phyloP scores from a whole-genome alignment of 2,113 vertebrate genomes.

The Lontra canadensis region DNA sequence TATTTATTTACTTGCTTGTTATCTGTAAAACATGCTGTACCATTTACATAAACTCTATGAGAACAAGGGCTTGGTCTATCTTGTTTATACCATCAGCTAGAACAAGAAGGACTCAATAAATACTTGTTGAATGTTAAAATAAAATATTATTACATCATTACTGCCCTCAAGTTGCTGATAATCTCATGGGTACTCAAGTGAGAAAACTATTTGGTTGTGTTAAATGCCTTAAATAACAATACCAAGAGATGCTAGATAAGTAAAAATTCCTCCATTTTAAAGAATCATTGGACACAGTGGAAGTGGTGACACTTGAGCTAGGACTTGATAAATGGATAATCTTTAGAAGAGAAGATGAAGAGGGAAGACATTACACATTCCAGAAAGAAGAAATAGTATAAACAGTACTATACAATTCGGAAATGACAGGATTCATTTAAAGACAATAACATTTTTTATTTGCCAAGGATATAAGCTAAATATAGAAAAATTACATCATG shows the following conservation, averaged over 20 bases:
- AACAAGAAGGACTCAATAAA: background rate
- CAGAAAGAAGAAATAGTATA: background rate
- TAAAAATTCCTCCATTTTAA: background rate
- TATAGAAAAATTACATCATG: background rate
- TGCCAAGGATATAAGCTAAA: background rate
- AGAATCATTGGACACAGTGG: background rate
- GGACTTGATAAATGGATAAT: background rate
- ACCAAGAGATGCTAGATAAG: background rate
- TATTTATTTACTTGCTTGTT: background rate
- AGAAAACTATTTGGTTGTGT: background rate
- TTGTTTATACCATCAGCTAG: background rate
- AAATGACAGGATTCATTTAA: conserved; percentile 11
- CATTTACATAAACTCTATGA: background rate
- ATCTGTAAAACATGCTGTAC: background rate
- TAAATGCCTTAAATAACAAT: background rate
- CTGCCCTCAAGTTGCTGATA: background rate
- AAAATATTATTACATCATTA: background rate
- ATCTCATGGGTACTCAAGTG: background rate
- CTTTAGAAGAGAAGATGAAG: background rate
- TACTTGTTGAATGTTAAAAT: background rate
- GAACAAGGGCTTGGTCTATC: background rate
- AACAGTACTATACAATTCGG: background rate
- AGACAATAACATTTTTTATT: background rate
- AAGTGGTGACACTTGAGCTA: background rate
- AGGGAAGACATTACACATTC: background rate